Conservation (phyloP, 2,113 vertebrate species). For the Dolichallabes microphthalmus region DNA sequence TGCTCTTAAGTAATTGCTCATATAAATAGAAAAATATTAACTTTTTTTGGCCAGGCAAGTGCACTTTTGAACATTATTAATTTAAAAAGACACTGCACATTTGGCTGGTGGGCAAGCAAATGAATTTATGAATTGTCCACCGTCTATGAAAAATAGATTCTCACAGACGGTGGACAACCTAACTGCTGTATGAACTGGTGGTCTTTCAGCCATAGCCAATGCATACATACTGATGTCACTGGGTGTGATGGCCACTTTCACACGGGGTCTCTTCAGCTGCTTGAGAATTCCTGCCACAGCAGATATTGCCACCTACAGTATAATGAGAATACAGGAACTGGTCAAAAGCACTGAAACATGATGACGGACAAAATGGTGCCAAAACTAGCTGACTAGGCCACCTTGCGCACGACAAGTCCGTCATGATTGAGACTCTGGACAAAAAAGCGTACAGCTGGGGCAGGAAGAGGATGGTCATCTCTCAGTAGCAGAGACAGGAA, state of each 20-base stretch:
- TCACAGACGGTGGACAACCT: too few species aligned
- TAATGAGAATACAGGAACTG: slow-evolving; percentile 8
- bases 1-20: too few species aligned
- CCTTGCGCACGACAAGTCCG: slow-evolving; percentile 92
- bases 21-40: too few species aligned
- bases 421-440: slow-evolving; percentile 91
- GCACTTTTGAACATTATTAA: not conserved
- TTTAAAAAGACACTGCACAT: not conserved
- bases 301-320: slow-evolving; percentile 87
- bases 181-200: not conserved
- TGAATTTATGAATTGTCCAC: not conserved
- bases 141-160: not conserved
- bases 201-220: not conserved
- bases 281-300: slow-evolving; percentile 91
- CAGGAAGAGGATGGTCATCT: slow-evolving; percentile 86
- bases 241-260: slow-evolving; percentile 83
- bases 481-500: slow-evolving; percentile 87
- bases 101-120: not conserved
- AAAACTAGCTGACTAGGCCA: slow-evolving; percentile 47
- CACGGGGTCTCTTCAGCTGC: slow-evolving; percentile 85
- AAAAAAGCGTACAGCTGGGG: slow-evolving; percentile 84
- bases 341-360: not conserved
- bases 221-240: slow-evolving; percentile 84
- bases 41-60: too few species aligned
- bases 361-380: not conserved